Evolutionary conservation across 2,797 vertebrate species (phyloP).

Genomic region (Nannoperca obscura): DNA sequence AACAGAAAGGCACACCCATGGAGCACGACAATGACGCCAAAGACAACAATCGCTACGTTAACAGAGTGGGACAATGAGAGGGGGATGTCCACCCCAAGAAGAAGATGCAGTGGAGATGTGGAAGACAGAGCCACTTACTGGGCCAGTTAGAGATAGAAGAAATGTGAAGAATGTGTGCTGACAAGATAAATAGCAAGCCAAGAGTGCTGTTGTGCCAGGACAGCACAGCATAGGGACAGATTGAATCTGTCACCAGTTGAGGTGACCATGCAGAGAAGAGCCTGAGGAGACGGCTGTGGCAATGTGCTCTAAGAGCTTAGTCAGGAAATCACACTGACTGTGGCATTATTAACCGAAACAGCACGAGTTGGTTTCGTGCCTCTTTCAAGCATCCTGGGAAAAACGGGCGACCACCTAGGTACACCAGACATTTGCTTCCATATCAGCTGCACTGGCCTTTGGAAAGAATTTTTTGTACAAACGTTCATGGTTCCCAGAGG

Average conservation of each 20-base stretch:
- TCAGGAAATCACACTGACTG: conserved; percentile 29
- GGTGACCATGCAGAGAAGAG: conserved; percentile 33
- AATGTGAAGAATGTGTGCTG: conserved; percentile 42
- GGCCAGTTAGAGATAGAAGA: conserved; percentile 14
- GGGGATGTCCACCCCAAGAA: not conserved
- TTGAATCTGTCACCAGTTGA: conserved; percentile 40
- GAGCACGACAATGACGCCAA: not conserved
- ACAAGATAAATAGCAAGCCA: conserved; percentile 49
- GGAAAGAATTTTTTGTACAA: not conserved
- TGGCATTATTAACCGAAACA: conserved; percentile 24
- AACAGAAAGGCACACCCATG: not conserved
- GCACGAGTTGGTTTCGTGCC: conserved; percentile 5
- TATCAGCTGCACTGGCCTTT: not conserved
- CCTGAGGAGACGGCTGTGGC: conserved; percentile 25
- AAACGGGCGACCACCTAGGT: not conserved
- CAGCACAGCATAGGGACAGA: conserved; percentile 26
- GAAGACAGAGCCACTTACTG: conserved; percentile 13
- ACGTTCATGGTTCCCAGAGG: not conserved
- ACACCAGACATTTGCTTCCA: not conserved
- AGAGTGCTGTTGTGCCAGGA: conserved; percentile 15
- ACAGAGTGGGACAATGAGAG: conserved; percentile 14
- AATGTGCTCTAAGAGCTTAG: conserved; percentile 9
- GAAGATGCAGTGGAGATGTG: not conserved
- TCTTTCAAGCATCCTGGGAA: not conserved
- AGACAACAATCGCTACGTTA: not conserved